Evolutionary conservation across 1,140 invertebrate genomes (phyloP), one percentile per base, ranked within the genome.

Genomic region (Leptinotarsa undecemlineata): DNA sequence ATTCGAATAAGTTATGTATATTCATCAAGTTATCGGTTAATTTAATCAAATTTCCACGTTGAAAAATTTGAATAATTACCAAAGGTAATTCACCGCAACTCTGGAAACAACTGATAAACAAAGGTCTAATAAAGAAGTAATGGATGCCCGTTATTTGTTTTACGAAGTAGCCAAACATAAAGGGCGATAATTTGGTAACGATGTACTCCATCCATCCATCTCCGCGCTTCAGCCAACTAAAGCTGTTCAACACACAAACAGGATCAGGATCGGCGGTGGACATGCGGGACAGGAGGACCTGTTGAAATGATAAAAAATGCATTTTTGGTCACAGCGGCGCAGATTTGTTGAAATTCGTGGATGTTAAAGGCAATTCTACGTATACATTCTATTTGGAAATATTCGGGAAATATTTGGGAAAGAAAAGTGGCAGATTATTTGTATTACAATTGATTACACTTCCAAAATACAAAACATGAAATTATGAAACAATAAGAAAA

Each of bases 111-210:
- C 51, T 19, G n/a, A 57, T 57, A 26, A 42, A 64, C 61, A 66
- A 21, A 64, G 71, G 61, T 23, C 73, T 68, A 74, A 74, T 74
- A 74, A 57, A 33, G 51, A 57, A 57, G 66, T 74, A 74, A 74
- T 74, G 66, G 68, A 74, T 74, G 73, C 42, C 63, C n/a, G 73
- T 62, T 68, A 68, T 68, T 74, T 74, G 64, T 74, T 68, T 68
- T 61, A 47, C 73, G 73, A 74, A 74, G 73, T 74, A 47, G 73
- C 73, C 73, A 69, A 74, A 74, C 73, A 74, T 74, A 74, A 69
- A 74, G 66, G 64, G 73, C 67, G 73, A 74, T 74, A 74, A 74
- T 74, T 74, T 57, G 73, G 73, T 74, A 68, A 74, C 73, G 73
- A 74, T 74, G 66, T 74, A 74, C 73, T 74, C 42, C 73, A 72